Evolutionary conservation across 2,797 vertebrate species (phyloP), one percentile per base, ranked within the genome.

Genomic region (Leuciscus waleckii): DNA sequence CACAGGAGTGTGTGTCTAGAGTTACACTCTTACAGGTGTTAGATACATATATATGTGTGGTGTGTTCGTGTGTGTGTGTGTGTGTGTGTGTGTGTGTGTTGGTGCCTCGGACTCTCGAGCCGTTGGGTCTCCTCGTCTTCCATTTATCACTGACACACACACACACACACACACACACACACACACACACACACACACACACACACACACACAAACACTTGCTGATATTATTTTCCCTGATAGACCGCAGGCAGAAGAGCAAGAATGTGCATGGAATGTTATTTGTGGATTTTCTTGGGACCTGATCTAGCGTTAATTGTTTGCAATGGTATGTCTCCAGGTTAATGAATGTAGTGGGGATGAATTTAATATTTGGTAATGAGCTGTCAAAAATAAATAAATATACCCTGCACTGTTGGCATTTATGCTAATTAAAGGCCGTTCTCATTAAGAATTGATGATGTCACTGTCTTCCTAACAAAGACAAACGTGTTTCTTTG

Each of bases 111-210:
- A 58, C 35, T 77, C 21, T 37, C 1, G 0, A 77, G 75, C 75
- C 23, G 16, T 26, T 77, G 58, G 81, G 43, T 13, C 63, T 84
- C 35, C 9, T 56, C 9, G 7, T 69, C 69, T 41, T 73, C 69
- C 39, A 82, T 88, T 75, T 79, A 78, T 85, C 83, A 87, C 83
- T 74, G 56, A 51, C 61, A 51, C 63, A 37, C 69, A 43, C 19
- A 13, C 54, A 26, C 21, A 49, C 41, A 65, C 41, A 49, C 70
- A 37, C 58, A 46, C 56, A 49, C 58, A 63, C 67, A 39, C 19
- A 13, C 51, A n/a, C 19, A 58, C 75, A 21, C 13, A 39, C 46
- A 39, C 67, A 26, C 67, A 16, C 23, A 63, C 69, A 35, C 70
- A 51, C 29, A 68, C 71, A 58, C 49, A 68, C 74, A 56, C 67